Evolutionary conservation across 2,113 vertebrate genomes (phyloP).

Genomic region (Gambusia holbrooki): DNA sequence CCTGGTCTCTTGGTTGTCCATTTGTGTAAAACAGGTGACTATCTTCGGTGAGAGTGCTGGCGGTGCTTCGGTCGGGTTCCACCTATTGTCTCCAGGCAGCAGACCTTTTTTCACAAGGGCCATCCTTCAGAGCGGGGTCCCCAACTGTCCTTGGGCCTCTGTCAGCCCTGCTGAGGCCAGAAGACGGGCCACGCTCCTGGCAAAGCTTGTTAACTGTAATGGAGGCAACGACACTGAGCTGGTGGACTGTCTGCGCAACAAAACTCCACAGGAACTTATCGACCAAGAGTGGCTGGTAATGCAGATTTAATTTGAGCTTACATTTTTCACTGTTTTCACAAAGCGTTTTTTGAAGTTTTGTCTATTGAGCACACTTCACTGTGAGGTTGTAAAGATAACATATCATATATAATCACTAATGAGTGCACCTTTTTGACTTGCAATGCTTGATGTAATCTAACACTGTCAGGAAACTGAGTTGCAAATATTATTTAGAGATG

Average conservation of each 20-base stretch:
- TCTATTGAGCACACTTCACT: no score
- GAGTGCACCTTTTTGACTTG: no score
- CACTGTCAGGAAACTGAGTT: no score
- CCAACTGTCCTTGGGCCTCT: slow-evolving; percentile 90
- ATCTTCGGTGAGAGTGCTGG: slow-evolving; percentile 94
- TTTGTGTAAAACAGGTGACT: slow-evolving; percentile 76
- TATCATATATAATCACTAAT: no score
- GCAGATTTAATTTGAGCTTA: slow-evolving; percentile 29
- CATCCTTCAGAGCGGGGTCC: slow-evolving; percentile 88
- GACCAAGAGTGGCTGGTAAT: slow-evolving; percentile 85
- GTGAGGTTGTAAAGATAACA: no score
- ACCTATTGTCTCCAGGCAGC: slow-evolving; percentile 86
- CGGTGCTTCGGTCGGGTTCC: slow-evolving; percentile 86
- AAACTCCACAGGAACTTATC: slow-evolving; percentile 83
- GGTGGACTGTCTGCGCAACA: slow-evolving; percentile 83
- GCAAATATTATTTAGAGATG: no score
- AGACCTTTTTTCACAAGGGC: slow-evolving; percentile 85
- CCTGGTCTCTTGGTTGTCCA: background rate
- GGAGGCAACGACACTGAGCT: slow-evolving; percentile 86
- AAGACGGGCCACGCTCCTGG: slow-evolving; percentile 81
- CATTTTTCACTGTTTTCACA: background rate
- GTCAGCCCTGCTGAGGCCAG: slow-evolving; percentile 84
- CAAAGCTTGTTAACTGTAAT: slow-evolving; percentile 83
- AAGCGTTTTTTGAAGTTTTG: background rate
- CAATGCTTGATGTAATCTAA: no score